These are phyloP conservation scores for Balaeniceps rex DNA, from an alignment of 2,113 vertebrate genomes.

Conservation along the genomic window DNA sequence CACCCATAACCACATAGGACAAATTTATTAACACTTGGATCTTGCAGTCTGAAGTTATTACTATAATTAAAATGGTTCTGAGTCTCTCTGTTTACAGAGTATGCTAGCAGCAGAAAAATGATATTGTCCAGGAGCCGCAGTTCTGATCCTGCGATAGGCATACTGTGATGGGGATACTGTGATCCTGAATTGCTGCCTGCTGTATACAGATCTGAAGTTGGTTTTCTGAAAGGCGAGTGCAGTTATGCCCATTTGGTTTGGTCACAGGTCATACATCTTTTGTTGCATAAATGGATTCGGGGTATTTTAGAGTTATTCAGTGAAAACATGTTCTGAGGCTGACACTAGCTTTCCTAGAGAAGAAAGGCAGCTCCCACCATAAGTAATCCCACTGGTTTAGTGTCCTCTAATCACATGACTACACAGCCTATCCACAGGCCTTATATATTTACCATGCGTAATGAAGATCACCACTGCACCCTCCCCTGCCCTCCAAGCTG, in stretches of 20 bases:
- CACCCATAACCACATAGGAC: background rate
- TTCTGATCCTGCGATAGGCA: background rate
- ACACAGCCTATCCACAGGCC: background rate
- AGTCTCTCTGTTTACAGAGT: background rate
- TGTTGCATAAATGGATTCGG: background rate
- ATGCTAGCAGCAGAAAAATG: background rate
- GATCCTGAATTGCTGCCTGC: background rate
- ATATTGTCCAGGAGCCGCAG: background rate
- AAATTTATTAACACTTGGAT: background rate
- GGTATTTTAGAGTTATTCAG: background rate
- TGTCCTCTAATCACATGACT: background rate
- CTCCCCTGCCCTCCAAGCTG: background rate
- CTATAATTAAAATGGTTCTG: background rate
- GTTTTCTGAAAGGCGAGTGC: background rate
- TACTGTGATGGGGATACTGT: background rate
- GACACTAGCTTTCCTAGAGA: background rate
- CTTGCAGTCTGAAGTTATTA: background rate
- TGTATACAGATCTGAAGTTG: background rate
- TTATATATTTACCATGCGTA: background rate
- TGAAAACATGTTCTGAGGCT: background rate
- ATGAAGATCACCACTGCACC: background rate
- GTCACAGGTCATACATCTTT: background rate
- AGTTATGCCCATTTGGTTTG: background rate
- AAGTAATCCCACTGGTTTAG: background rate
- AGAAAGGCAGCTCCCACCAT: background rate